Base-by-base conservation (phyloP, 2,888 invertebrate species). In the Zele albiditarsus region DNA sequence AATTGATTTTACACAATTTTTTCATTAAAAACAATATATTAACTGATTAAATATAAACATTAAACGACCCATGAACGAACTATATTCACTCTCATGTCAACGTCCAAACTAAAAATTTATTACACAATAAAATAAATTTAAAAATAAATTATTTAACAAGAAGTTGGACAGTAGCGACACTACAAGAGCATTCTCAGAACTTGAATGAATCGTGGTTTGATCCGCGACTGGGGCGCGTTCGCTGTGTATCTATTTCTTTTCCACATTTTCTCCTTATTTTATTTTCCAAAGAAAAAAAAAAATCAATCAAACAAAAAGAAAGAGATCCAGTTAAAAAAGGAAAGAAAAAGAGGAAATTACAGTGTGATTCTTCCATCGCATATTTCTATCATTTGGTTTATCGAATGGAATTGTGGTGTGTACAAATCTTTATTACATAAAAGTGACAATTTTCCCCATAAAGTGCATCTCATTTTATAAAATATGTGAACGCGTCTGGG, bases 191-290 rank as follows among this genome's bases (percentile, higher is more conserved):
- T 38, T 68, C 27, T 20, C 0, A 5, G 28, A 67, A 67, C 25
- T 42, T 23, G 6, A 14, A 53, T n/a, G 31, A 68, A 49, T 68
- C 49, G 60, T 23, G 73, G 16, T 28, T 28, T 73, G 28, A 73
- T 68, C 46, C 28, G 53, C 70, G 57, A 27, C 57, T 46, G 67
- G 66, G 73, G 66, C 58, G 73, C 73, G 66, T 46, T 73, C 58
- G 67, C 67, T 66, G 58, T 38, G 58, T 66, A 38, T 53, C 5
- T 58, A 27, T 73, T 66, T 53, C 38, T 66, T 73, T 73, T 67
- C 53, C 42, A 73, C 33, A 62, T 62, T 62, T 62, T 53, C 42
- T 60, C 12, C 46, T 38, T 71, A 27, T 25, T 71, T 71, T 62
- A 14, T 28, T 27, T 42, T 62, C 4, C 25, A 3, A 27, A 31